Base-by-base conservation (phyloP, 1,140 invertebrate genomes). In the Linepithema humile region DNA sequence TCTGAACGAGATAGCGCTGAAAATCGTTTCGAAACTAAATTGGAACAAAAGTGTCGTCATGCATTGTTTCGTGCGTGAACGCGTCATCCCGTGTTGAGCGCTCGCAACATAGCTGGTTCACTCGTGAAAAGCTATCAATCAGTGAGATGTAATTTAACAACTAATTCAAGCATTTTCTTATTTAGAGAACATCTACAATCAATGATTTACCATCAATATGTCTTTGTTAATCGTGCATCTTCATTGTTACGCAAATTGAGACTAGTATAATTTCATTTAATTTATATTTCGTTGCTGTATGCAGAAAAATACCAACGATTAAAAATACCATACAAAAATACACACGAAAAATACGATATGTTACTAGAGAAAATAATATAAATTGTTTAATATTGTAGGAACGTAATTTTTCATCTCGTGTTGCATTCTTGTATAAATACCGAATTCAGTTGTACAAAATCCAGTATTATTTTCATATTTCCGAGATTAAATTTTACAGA, bases 11-110 rank as follows among this genome's bases (percentile, higher is more conserved):
- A 67, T 32, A 48, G 26, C 43, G 75, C n/a, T 70, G 64, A 70
- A 80, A 80, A 80, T 80, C 60, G 20, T 65, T 77, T 65, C 23
- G 65, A n/a, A 43, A 35, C 62, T 29, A 69, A 70, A 80, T 67
- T 77, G 59, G 74, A 55, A 43, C 75, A 55, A 70, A n/a, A 80
- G 50, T 70, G 23, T 55, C 48, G 62, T n/a, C 35, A 7, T 50
- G 45, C 32, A 65, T 77, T 77, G 62, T 64, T 48, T 65, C 72
- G 40, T 7, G n/a, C n/a, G 60, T 10, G 35, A n/a, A 26, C 32
- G 60, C n/a, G 35, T n/a, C n/a, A n/a, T n/a, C n/a, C n/a, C 15
- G 6, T 4, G 10, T 60, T 12, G 9, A 3, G 35, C 29, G 15
- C n/a, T 6, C 17, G 17, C 23, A 35, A 62, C 6, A 38, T n/a